Base-by-base conservation (phyloP, 2,113 vertebrate species). In the Phyllostomus hastatus region DNA sequence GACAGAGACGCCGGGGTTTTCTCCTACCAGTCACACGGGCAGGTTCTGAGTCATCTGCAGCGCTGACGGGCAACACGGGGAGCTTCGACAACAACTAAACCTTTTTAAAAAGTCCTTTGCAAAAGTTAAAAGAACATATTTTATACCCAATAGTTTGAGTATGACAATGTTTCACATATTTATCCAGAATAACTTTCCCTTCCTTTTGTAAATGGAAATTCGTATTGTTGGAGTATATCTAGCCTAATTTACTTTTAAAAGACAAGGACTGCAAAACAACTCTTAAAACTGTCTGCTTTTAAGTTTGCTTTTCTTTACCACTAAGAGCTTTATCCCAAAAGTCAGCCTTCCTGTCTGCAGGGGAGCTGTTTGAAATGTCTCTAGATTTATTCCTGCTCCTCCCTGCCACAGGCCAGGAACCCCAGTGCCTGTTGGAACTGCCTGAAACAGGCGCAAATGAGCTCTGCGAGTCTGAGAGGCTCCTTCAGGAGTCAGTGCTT, bases 251-350 rank as follows among this genome's bases (percentile, higher is more conserved):
- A 69, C 50, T 95, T 92, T 78, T 12, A 54, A 80, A 85, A 92
- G 7, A 82, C 38, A 86, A 64, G 43, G 85, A 95, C 48, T 90
- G 26, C 41, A 33, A 72, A 73, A 72, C 61, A 92, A 79, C n/a
- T 35, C 46, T 76, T 66, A 52, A 73, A 89, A 84, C 35, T 88
- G 64, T 79, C 46, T 73, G 33, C 64, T 90, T 93, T 88, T 67
- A 84, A 38, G 19, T n/a, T 73, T 82, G 46, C 69, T 89, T 81
- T 92, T 76, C 76, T 93, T 79, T 85, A 78, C 72, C 72, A 91
- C 33, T 81, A 84, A 82, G 10, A 46, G 22, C 82, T 88, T 80
- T 54, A 70, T 5, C 84, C 89, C 54, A 76, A 85, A 83, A 57
- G 31, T 87, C 52, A 59, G 75, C 24, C 69, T 88, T 93, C 35